Percentiles rank a stretch among this genome's conserved stretches.
Conservation (phyloP, 2,888 invertebrate species). For the Coremacera marginata region DNA sequence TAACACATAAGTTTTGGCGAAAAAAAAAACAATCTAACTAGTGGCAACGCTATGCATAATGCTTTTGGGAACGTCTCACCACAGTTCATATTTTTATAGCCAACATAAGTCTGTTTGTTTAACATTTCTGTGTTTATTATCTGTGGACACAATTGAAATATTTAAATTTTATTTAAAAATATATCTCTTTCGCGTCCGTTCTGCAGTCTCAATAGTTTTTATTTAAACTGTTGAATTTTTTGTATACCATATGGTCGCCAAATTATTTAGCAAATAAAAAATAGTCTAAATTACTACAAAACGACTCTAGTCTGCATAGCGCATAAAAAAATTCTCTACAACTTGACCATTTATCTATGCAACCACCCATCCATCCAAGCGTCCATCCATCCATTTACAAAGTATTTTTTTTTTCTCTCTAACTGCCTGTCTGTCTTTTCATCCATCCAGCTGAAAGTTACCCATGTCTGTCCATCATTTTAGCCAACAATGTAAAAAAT, state of each 20-base stretch:
- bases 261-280: background rate
- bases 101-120: background rate
- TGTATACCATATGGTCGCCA: background rate
- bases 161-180: no score
- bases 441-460: background rate
- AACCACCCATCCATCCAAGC: conserved; percentile 2
- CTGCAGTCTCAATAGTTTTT: background rate
- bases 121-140: background rate
- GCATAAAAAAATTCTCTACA: conserved; percentile 1
- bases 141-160: background rate
- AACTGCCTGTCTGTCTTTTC: conserved; percentile 8
- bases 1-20: no score
- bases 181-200: background rate
- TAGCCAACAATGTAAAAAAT: background rate
- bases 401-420: background rate
- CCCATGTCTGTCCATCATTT: conserved; percentile 1
- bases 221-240: background rate
- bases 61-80: no score
- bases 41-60: no score
- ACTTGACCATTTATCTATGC: conserved; percentile 19
- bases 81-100: background rate
- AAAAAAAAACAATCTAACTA: no score
- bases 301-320: background rate
- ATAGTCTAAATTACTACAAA: background rate
- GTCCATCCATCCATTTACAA: conserved; percentile 1